These are phyloP conservation scores for Synergus laeviventris DNA, from an alignment of 2,888 invertebrate genomes.

Conservation along the genomic window DNA sequence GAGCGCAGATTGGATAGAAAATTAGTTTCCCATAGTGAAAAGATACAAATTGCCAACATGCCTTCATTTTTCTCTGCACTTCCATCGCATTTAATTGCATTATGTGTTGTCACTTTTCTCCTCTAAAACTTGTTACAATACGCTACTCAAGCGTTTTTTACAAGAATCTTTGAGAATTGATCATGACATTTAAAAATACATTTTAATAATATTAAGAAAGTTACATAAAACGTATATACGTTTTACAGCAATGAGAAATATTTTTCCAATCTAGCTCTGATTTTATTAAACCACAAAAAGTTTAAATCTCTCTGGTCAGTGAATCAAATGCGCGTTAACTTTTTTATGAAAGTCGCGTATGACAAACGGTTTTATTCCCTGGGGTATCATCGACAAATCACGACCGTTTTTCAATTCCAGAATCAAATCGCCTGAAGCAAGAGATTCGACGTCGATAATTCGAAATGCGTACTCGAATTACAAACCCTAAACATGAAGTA, in stretches of 20 bases:
- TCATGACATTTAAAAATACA: neutral
- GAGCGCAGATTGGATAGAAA: neutral
- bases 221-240: no score
- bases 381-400: constrained; percentile 42
- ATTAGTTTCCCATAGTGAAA: constrained; percentile 6
- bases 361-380: constrained; percentile 33
- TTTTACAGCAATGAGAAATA: no score
- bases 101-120: neutral
- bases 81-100: neutral
- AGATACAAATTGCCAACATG: neutral
- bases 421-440: constrained; percentile 15
- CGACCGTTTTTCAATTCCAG: constrained; percentile 41
- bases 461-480: constrained; percentile 16
- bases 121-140: neutral
- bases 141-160: no score
- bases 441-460: constrained; percentile 38
- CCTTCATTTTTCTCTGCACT: neutral
- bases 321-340: neutral
- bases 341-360: constrained; percentile 24
- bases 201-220: neutral
- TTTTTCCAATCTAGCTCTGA: neutral
- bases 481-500: neutral
- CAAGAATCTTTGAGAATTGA: neutral
- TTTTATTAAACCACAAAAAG: neutral
- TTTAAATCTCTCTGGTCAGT: neutral